A percentile compares a stretch with the other conserved stretches of the same genome.
Conservation (phyloP, 2,888 invertebrate species). For the Drosophila pseudotakahashii region DNA sequence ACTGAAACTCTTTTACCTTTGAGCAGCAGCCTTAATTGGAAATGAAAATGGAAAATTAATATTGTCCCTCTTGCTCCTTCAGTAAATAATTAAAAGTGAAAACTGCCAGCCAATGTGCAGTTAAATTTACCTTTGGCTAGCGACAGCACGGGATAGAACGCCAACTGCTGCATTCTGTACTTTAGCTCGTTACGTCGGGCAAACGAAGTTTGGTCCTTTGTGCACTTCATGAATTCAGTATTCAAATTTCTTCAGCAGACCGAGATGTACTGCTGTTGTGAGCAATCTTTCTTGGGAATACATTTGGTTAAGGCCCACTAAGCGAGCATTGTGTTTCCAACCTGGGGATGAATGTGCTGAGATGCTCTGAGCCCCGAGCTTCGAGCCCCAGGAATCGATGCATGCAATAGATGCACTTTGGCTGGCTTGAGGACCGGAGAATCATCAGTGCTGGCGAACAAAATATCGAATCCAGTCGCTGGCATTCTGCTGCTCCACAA, state of each 20-base stretch:
- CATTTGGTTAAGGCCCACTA: slow-evolving; percentile 4
- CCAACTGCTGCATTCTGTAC: neutral
- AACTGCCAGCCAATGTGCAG: slow-evolving; percentile 1
- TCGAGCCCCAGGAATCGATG: neutral
- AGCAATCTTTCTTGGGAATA: slow-evolving; percentile 10
- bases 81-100: slow-evolving; percentile 39
- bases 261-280: neutral
- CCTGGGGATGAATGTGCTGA: slow-evolving; percentile 6
- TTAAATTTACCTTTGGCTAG: slow-evolving; percentile 5
- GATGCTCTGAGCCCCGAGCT: slow-evolving; percentile 4
- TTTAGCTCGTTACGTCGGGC: slow-evolving; percentile 9
- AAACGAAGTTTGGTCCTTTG: slow-evolving; percentile 19
- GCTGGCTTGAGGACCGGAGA: neutral
- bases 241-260: slow-evolving; percentile 11
- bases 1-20: slow-evolving; percentile 17
- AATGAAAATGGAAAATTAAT: slow-evolving; percentile 38
- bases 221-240: slow-evolving; percentile 22
- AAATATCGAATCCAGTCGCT: neutral
- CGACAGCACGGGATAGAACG: slow-evolving; percentile 6
- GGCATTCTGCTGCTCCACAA: neutral
- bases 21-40: slow-evolving; percentile 21
- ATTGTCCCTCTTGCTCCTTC: slow-evolving; percentile 13
- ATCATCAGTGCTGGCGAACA: neutral
- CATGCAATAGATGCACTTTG: neutral
- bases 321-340: slow-evolving; percentile 3